Percentiles rank a stretch among this genome's conserved stretches.
phyloP scores from a whole-genome alignment of 2,113 vertebrate species.

The Sinosuthora webbiana region DNA sequence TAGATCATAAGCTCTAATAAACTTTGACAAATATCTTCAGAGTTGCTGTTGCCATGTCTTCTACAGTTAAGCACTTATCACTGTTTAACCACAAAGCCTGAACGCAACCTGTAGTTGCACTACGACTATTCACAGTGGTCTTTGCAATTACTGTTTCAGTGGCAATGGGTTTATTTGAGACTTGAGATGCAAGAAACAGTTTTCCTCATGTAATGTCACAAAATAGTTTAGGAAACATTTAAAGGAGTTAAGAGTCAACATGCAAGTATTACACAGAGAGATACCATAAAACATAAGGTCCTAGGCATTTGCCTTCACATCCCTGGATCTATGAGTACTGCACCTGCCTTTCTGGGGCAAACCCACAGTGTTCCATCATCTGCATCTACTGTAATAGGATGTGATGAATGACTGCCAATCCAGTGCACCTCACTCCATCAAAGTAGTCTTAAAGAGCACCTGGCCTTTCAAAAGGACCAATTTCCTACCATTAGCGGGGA shows the following conservation, averaged over 20 bases:
- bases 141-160: background rate
- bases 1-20: background rate
- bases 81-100: background rate
- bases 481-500: accelerated
- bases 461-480: background rate
- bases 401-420: background rate
- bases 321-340: background rate
- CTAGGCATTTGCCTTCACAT: background rate
- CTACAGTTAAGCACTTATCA: background rate
- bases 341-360: background rate
- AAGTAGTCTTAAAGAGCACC: background rate
- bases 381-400: background rate
- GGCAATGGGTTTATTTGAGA: background rate
- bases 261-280: background rate
- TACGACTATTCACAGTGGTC: background rate
- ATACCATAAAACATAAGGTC: background rate
- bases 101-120: background rate
- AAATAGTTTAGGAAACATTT: background rate
- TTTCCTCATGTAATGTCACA: background rate
- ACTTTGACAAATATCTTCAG: background rate
- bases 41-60: background rate
- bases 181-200: background rate
- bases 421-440: background rate
- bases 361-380: background rate
- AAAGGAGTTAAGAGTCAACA: background rate